Evolutionary conservation across 2,888 invertebrate genomes (phyloP), one percentile per base, ranked within the genome.

Genomic region (Lypha dubia): DNA sequence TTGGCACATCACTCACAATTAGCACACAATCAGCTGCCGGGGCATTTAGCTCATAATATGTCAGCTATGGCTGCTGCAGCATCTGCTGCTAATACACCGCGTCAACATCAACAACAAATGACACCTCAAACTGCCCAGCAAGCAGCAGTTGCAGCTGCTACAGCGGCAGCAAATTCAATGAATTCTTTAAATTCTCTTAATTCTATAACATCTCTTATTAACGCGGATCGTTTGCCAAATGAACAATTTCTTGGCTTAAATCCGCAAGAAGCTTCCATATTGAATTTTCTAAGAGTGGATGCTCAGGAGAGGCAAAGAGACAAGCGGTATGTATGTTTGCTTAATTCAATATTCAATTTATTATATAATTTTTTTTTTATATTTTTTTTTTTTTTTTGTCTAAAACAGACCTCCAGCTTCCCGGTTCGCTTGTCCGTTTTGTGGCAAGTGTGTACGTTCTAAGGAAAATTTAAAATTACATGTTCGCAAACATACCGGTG

Each of bases 401-500:
- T 56, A 28, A 28, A 28, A 11, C 86, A 92, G 91, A 44, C 91
- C 91, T 7, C 91, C 90, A 58, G 89, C 91, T n/a, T 92, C 92
- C 38, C 94, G 96, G 79, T 97, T 97, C 91, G 96, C 97, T 38
- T 97, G 97, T 89, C 97, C 97, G 0, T 97, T 97, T 91, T 97
- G 97, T 91, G 96, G 97, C 65, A 97, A 97, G 91, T 97, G 97
- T 91, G 97, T 97, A 49, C 94, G 97, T 76, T 97, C 97, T 62
- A 97, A 97, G 92, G 97, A 97, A 93, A 97, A 97, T 91, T 93
- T 97, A 71, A 97, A 97, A 92, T 93, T 97, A 87, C 97, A 97
- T 92, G 96, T 97, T 22, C 94, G 97, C 79, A 97, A 97, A 89
- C 97, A 97, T 90, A 95, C 95, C 5, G 97, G 97, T 11, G 97